Evolutionary conservation across 1,140 invertebrate genomes (phyloP), one percentile per base, ranked within the genome.

Genomic region (Sipha flava): DNA sequence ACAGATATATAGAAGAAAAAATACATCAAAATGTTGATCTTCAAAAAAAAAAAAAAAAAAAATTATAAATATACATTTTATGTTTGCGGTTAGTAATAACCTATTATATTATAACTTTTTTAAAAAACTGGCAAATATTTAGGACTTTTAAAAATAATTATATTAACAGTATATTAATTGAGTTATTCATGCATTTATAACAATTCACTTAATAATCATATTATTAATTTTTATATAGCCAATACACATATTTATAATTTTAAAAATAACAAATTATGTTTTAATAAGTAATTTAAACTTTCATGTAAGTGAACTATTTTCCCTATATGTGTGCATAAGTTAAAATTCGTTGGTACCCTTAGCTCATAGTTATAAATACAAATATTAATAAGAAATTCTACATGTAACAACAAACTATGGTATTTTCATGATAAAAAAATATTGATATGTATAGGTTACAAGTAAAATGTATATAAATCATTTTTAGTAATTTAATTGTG

Each of bases 391-490:
- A 10, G 12, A 70, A 26, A 45, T 47, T 45, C 45, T 29, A 47
- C 66, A 45, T 70, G 12, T 47, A 73, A 52, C 37, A 43, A 23
- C 43, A 66, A 23, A 43, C 18, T 70, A 23, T 47, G 29, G 12
- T 43, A 29, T 57, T 43, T 59, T 49, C 26, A 54, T 1, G 12
- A 59, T 59, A 57, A n/a, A 77, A 77, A 77, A 75, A 75, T 75
- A 77, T 77, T 77, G 73, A 77, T 77, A 77, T 77, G 73, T 77
- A 59, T 77, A 37, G 18, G 34, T 77, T 77, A 26, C 52, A 16
- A 77, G 29, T 70, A 10, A 43, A n/a, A 54, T 23, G 6, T 77
- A 77, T 57, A 40, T 37, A 23, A 62, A 62, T 9, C n/a, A n/a
- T 64, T 16, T 37, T 64, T 37, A 37, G 18, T 43, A 68, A 68